Conservation (phyloP, 2,797 vertebrate species). For the Enteromius thamalakanensis region DNA sequence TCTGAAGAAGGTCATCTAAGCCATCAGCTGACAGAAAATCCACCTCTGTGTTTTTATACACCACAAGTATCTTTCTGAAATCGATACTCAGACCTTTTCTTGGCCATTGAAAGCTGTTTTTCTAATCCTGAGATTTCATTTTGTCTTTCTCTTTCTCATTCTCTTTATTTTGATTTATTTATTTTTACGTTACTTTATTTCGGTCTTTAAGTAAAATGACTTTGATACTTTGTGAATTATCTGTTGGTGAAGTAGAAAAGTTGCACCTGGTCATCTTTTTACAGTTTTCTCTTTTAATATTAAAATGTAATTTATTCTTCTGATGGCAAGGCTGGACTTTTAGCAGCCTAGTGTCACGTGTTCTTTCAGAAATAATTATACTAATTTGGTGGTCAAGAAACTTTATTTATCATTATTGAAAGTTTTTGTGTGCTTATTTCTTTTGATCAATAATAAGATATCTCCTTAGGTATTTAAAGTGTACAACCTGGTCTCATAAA, state of each 20-base stretch:
- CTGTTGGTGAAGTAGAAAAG: neutral
- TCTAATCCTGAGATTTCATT: constrained; percentile 56
- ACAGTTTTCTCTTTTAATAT: neutral
- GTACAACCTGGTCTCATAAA: no score
- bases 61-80: constrained; percentile 53
- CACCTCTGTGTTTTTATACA: constrained; percentile 49
- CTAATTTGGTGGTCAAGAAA: neutral
- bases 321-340: neutral
- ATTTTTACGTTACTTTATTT: constrained; percentile 16
- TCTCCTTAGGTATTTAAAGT: neutral
- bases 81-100: constrained; percentile 62
- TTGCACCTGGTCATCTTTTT: neutral
- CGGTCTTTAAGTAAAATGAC: neutral
- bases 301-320: neutral
- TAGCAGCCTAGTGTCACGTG: neutral
- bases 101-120: constrained; percentile 57
- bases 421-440: neutral
- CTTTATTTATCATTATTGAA: neutral
- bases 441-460: neutral
- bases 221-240: neutral
- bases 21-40: constrained; percentile 49
- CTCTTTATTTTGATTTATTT: neutral
- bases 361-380: neutral
- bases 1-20: constrained; percentile 58
- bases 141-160: constrained; percentile 30